phyloP scores from a whole-genome alignment of 1,140 invertebrate genomes.

The Drosophila miranda region DNA sequence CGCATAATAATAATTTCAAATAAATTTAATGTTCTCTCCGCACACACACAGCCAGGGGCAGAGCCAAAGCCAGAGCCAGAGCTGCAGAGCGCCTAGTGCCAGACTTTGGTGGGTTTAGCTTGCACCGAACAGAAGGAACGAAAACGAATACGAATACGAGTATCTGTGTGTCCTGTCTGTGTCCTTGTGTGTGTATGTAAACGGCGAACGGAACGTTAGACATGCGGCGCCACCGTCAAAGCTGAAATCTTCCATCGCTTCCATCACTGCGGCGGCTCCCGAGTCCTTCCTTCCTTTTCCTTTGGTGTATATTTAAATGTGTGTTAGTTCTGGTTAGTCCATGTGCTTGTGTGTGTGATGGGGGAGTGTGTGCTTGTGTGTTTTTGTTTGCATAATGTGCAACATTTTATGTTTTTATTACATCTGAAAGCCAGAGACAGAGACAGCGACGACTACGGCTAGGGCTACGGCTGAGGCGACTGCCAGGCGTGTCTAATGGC shows the following conservation, averaged over 20 bases:
- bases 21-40: slow-evolving; percentile 52
- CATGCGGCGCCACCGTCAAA: slow-evolving; percentile 54
- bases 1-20: slow-evolving; percentile 63
- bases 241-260: slow-evolving; percentile 39
- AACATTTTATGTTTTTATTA: slow-evolving; percentile 62
- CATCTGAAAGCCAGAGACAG: slow-evolving; percentile 52
- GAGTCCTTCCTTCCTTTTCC: background rate
- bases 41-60: slow-evolving; percentile 19
- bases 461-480: slow-evolving; percentile 3
- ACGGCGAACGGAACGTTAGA: slow-evolving; percentile 37
- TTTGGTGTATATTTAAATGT: slow-evolving; percentile 7
- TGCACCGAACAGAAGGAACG: background rate
- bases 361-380: background rate
- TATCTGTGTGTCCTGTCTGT: slow-evolving; percentile 3
- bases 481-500: slow-evolving; percentile 51
- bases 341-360: slow-evolving; percentile 14
- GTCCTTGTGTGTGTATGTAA: slow-evolving; percentile 28
- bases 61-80: background rate
- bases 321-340: background rate
- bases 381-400: slow-evolving; percentile 56
- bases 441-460: slow-evolving; percentile 10
- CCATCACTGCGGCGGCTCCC: too few species aligned
- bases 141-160: slow-evolving; percentile 13
- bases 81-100: slow-evolving; percentile 11
- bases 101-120: slow-evolving; percentile 20